Evolutionary conservation across 2,113 vertebrate species (phyloP).

Genomic region (Noctilio leporinus): DNA sequence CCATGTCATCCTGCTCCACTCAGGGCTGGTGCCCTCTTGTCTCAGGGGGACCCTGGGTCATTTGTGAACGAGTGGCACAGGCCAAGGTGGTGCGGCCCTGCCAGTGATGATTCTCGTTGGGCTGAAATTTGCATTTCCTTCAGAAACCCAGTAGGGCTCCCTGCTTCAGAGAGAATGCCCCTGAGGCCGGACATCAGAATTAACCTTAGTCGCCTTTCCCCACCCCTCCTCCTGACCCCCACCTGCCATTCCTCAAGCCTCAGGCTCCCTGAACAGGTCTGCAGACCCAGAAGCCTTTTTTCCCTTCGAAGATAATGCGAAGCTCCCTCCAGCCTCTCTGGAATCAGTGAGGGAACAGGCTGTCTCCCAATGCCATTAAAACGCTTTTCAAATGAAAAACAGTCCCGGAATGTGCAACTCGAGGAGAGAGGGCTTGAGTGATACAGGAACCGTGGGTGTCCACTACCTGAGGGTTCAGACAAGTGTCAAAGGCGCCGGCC

Average conservation of each 20-base stretch:
- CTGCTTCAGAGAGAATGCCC: constrained; percentile 14
- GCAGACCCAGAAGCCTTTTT: background rate
- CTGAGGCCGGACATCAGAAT: background rate
- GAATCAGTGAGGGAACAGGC: background rate
- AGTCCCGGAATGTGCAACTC: background rate
- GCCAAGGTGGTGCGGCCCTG: background rate
- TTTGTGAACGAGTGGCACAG: constrained; percentile 36
- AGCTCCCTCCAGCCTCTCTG: constrained; percentile 47
- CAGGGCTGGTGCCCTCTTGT: background rate
- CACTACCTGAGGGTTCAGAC: background rate
- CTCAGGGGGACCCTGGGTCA: background rate
- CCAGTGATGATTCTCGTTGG: constrained; percentile 33
- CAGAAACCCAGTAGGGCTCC: constrained; percentile 6
- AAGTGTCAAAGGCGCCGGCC: background rate
- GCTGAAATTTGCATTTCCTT: constrained; percentile 56
- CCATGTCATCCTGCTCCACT: background rate
- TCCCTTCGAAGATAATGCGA: background rate
- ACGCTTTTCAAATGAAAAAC: constrained; percentile 52
- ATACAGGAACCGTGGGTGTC: background rate
- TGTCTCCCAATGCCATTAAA: constrained; percentile 58
- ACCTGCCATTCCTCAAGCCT: background rate
- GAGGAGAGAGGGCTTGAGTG: background rate
- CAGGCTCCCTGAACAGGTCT: constrained; percentile 15
- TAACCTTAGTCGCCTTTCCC: background rate
- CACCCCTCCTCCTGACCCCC: background rate